Conservation (phyloP, 2,888 invertebrate species). For the Deilephila porcellus region DNA sequence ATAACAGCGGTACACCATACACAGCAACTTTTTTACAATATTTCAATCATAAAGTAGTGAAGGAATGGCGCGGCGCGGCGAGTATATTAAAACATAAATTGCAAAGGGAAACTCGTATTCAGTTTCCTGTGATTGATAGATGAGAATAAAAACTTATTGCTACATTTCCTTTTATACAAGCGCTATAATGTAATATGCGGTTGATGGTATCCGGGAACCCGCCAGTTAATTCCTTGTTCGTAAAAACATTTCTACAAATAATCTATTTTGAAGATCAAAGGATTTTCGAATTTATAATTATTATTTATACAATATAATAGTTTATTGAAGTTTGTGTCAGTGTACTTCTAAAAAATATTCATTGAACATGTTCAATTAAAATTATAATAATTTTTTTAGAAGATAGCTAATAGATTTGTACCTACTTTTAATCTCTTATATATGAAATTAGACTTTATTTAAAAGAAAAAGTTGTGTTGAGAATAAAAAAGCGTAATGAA, state of each 20-base stretch:
- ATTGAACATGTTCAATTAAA: background rate
- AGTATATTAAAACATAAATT: background rate
- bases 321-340: background rate
- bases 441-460: too few species aligned
- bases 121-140: slow-evolving; percentile 20
- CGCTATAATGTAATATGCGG: slow-evolving; percentile 2
- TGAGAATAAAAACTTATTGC: slow-evolving; percentile 19
- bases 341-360: background rate
- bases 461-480: too few species aligned
- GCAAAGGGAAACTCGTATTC: background rate
- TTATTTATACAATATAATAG: background rate
- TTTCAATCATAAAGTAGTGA: background rate
- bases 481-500: too few species aligned
- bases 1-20: background rate
- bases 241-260: slow-evolving; percentile 5
- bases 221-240: background rate
- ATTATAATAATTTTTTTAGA: background rate
- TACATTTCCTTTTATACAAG: slow-evolving; percentile 17
- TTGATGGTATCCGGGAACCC: slow-evolving; percentile 17
- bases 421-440: too few species aligned
- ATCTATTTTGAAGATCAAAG: background rate
- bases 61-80: background rate
- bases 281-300: background rate
- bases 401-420: too few species aligned
- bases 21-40: background rate